phyloP scores from a whole-genome alignment of 2,113 vertebrate species.

The Neoarius graeffei region DNA sequence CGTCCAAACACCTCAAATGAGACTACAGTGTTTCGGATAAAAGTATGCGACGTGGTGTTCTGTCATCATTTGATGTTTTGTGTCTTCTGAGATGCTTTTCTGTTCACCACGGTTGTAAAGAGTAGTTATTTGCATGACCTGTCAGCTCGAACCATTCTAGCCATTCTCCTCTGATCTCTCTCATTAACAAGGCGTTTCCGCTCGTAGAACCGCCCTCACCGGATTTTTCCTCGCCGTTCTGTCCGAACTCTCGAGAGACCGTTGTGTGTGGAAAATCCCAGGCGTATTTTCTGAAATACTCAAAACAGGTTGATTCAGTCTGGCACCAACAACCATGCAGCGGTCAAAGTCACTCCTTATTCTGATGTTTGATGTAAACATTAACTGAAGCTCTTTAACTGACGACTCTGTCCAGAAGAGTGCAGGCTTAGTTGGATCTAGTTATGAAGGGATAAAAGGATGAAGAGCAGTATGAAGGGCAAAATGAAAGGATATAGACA shows the following conservation, averaged over 20 bases:
- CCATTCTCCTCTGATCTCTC: neutral
- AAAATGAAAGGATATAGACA: slow-evolving; percentile 29
- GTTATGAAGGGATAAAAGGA: slow-evolving; percentile 41
- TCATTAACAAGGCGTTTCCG: neutral
- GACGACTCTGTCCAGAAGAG: neutral
- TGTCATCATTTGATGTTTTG: neutral
- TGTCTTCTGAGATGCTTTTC: neutral
- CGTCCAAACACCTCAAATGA: neutral
- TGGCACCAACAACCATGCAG: neutral
- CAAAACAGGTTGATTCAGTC: neutral
- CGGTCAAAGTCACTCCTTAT: neutral
- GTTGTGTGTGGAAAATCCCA: neutral
- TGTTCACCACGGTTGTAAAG: neutral
- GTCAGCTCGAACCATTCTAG: neutral
- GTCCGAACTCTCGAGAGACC: neutral
- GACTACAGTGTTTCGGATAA: neutral
- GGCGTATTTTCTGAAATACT: neutral
- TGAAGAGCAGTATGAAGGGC: slow-evolving; percentile 22
- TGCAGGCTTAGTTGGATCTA: neutral
- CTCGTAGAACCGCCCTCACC: neutral
- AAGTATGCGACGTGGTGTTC: neutral
- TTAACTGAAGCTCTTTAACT: neutral
- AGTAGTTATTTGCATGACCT: neutral
- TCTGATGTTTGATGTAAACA: neutral
- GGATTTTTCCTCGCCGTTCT: neutral